Conservation (phyloP, 2,888 invertebrate genomes). For the Molanna angustata region DNA sequence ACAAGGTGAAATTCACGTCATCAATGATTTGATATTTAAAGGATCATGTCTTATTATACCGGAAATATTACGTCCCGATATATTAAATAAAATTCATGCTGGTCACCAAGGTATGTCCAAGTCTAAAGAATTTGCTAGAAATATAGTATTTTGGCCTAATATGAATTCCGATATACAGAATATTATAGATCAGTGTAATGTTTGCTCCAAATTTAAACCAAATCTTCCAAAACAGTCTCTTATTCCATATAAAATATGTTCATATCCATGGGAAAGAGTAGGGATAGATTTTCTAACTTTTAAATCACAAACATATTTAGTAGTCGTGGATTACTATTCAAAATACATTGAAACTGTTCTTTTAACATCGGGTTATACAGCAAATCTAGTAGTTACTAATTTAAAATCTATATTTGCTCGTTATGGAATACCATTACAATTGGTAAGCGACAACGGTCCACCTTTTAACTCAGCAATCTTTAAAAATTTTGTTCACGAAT, state of each 20-base stretch:
- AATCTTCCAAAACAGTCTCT: constrained; percentile 23
- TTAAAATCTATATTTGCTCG: background rate
- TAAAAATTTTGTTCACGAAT: background rate
- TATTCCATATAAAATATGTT: constrained; percentile 28
- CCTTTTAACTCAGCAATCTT: background rate
- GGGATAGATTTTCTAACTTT: constrained; percentile 33
- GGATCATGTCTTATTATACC: constrained; percentile 31
- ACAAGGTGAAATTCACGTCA: background rate
- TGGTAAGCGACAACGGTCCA: background rate
- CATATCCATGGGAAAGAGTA: constrained; percentile 32
- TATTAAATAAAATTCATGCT: constrained; percentile 30
- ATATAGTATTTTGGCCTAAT: constrained; percentile 35
- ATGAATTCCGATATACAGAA: constrained; percentile 33
- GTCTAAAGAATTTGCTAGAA: constrained; percentile 31
- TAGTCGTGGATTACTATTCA: constrained; percentile 1
- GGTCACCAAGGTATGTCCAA: constrained; percentile 31
- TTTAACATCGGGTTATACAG: background rate
- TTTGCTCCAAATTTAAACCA: constrained; percentile 17
- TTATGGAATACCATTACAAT: background rate
- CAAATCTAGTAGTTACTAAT: background rate
- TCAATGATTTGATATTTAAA: constrained; percentile 21
- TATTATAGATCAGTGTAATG: constrained; percentile 24
- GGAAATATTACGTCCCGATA: constrained; percentile 17
- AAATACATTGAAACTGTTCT: background rate
- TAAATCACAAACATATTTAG: constrained; percentile 13